Base-by-base conservation (phyloP, 2,888 invertebrate species). In the Sphaeridia pumilis region DNA sequence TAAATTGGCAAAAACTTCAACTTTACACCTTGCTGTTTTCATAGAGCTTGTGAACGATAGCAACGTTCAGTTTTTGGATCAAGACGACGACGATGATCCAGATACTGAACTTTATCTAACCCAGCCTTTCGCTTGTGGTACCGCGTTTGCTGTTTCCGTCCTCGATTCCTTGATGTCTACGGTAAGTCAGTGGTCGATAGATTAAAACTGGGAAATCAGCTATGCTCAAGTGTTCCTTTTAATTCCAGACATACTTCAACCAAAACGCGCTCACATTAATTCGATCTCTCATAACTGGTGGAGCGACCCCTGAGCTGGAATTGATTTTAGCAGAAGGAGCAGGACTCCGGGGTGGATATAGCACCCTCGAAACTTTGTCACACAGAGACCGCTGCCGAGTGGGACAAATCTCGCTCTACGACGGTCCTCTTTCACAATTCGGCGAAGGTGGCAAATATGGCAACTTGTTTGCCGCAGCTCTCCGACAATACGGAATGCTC, bases 101-200 rank as follows among this genome's bases (percentile, higher is more conserved):
- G 97, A 98, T 74, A 98, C 97, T 61, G 98, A 99, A 76, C 79
- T 99, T 71, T 99, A 99, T 77, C 82, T 99, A 71, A 99, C 98
- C 66, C 98, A 99, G 76, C 98, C 98, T 59, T 99, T 99, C 75
- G 98, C 98, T 65, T 99, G 98, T 78, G 98, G 98, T 67, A 98
- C 98, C 67, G 98, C 98, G 68, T 99, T 99, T 74, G 98, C 98
- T 68, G 98, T 99, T 76, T 95, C 94, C 76, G 98, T 99, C 67
- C 80, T 99, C 67, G 98, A 98, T 76, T 98, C 97, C 52, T 83
- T 99, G 66, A 98, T 99, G 98, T 97, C 97, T 71, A 98, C 98
- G 73, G 97, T 95, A 73, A 78, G 81, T 76, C n/a, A n/a, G n/a
- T n/a, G n/a, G n/a, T n/a, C n/a, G n/a, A n/a, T n/a, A n/a, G n/a